phyloP scores from a whole-genome alignment of 2,888 invertebrate species.

The Augiades crinisus region DNA sequence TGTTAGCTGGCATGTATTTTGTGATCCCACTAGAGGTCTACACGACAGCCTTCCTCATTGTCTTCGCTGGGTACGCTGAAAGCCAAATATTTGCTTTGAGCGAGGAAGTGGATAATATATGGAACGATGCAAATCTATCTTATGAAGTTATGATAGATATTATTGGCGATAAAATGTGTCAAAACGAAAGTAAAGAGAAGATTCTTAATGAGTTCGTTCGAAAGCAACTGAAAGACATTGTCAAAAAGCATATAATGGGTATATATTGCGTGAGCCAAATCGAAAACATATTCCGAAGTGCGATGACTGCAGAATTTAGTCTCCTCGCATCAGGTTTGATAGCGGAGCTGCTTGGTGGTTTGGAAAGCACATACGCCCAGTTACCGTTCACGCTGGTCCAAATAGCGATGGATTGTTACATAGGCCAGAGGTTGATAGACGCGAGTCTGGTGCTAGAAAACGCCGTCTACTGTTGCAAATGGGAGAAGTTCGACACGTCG shows the following conservation, averaged over 20 bases:
- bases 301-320: constrained; percentile 40
- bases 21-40: constrained; percentile 40
- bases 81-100: constrained; percentile 49
- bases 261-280: neutral
- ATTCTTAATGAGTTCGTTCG: neutral
- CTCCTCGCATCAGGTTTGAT: constrained; percentile 35
- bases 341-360: constrained; percentile 50
- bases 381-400: constrained; percentile 51
- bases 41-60: constrained; percentile 42
- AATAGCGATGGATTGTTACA: constrained; percentile 51
- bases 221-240: constrained; percentile 7
- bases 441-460: constrained; percentile 47
- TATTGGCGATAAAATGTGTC: neutral
- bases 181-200: neutral
- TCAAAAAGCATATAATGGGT: constrained; percentile 2
- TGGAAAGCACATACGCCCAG: constrained; percentile 51
- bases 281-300: constrained; percentile 38
- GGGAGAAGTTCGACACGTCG: constrained; percentile 55
- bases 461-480: constrained; percentile 53
- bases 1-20: constrained; percentile 33
- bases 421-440: constrained; percentile 55
- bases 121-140: constrained; percentile 39
- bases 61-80: constrained; percentile 46
- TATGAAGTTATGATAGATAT: neutral
- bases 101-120: constrained; percentile 43